A percentile compares a stretch with the other conserved stretches of the same genome.
Evolutionary conservation across 2,113 vertebrate species (phyloP).

Genomic region (Actinemys pallida): DNA sequence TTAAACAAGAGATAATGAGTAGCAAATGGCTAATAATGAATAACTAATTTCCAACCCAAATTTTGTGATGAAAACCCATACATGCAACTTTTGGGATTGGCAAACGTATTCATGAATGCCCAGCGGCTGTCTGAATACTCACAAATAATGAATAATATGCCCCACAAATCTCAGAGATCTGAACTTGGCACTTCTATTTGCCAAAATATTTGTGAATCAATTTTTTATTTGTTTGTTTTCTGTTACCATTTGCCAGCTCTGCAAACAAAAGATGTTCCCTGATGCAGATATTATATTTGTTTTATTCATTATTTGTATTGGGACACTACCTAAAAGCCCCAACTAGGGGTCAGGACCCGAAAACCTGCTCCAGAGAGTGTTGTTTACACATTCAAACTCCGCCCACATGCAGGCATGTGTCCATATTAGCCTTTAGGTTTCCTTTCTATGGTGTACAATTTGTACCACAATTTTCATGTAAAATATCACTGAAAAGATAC

Average conservation of each 20-base stretch:
- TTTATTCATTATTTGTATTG: slow-evolving; percentile 38
- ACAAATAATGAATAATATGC: not conserved
- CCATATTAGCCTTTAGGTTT: not conserved
- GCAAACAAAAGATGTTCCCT: slow-evolving; percentile 62
- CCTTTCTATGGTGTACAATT: not conserved
- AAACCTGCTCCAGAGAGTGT: not conserved
- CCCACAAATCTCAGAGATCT: slow-evolving; percentile 5
- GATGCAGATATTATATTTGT: slow-evolving; percentile 5
- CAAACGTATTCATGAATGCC: not conserved
- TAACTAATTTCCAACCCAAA: not conserved
- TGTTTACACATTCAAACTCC: not conserved
- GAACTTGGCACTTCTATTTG: slow-evolving; percentile 28
- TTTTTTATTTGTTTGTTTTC: slow-evolving; percentile 54
- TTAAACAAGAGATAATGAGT: not conserved
- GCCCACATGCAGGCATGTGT: not conserved
- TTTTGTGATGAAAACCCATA: not conserved
- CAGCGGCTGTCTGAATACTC: not conserved
- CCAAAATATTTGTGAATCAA: slow-evolving; percentile 37
- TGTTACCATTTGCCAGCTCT: slow-evolving; percentile 52
- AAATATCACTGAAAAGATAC: not conserved
- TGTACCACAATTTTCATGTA: not conserved
- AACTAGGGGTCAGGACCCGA: not conserved
- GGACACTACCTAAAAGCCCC: slow-evolving; percentile 8
- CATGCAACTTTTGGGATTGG: not conserved
- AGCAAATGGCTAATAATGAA: not conserved